Percentiles rank a stretch among this genome's conserved stretches.
Conservation (phyloP, 2,888 invertebrate species). For the Spilosoma lubricipeda region DNA sequence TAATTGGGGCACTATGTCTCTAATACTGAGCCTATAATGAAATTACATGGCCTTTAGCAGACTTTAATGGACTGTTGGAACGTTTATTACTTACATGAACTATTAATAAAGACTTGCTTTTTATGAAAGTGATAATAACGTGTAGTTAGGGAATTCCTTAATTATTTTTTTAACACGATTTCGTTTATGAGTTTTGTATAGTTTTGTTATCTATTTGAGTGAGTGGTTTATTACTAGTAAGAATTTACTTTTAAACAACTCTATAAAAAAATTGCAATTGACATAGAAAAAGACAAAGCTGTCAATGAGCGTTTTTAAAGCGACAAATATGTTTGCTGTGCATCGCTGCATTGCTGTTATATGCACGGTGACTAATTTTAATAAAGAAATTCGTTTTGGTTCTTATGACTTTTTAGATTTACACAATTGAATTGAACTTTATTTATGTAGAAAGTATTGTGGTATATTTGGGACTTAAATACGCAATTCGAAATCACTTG, state of each 20-base stretch:
- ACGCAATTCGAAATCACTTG: background rate
- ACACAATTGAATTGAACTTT: background rate
- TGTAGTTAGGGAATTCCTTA: background rate
- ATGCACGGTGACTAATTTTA: background rate
- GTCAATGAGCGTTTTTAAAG: background rate
- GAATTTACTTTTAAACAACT: background rate
- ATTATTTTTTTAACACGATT: background rate
- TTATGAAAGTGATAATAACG: conserved; percentile 13
- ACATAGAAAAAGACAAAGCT: background rate
- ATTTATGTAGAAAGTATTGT: too few species aligned
- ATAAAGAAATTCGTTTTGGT: background rate
- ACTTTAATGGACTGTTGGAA: conserved; percentile 27
- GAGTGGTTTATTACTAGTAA: background rate
- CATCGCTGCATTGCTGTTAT: background rate
- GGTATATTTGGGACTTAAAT: background rate
- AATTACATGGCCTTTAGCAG: conserved; percentile 24
- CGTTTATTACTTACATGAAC: conserved; percentile 15
- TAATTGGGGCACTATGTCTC: conserved; percentile 32
- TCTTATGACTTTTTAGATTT: background rate
- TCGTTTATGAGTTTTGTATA: background rate
- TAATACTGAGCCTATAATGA: conserved; percentile 26
- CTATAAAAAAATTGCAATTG: background rate
- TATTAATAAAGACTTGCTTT: conserved; percentile 8
- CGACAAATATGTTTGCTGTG: background rate
- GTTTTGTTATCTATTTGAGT: background rate